Evolutionary conservation across 1,140 invertebrate genomes (phyloP), one percentile per base, ranked within the genome.

Genomic region (Lasioglossum baleicum): DNA sequence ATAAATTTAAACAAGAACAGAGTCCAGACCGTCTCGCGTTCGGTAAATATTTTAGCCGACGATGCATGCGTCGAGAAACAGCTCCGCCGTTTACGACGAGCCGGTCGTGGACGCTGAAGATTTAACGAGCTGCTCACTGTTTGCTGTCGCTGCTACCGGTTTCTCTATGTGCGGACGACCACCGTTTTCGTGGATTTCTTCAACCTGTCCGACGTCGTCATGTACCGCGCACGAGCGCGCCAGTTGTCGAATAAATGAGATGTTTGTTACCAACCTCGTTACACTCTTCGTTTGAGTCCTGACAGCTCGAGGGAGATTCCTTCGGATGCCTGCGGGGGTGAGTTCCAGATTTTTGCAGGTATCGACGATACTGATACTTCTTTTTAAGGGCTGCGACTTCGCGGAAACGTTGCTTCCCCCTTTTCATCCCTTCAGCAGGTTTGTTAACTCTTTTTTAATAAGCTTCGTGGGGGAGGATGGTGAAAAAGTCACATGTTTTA

Each of bases 171-270:
- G 65, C 35, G 67, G 67, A 72, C 51, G 60, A 3, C 64, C 10
- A 65, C 60, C 31, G 72, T 78, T 77, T 78, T 72, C n/a, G 8
- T 67, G 66, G 15, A 78, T n/a, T 66, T 63, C 65, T 10, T n/a
- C 44, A 7, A 17, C 20, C 40, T 42, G 65, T 22, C 65, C 22
- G 26, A 26, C n/a, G 40, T n/a, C 22, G 13, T 69, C n/a, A 44
- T n/a, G 44, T 72, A 42, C 17, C 22, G 31, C 6, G 63, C 20
- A 17, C 58, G 60, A 67, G 48, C 78, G 42, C 35, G 22, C 58
- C n/a, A 31, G 56, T 87, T 81, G 44, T 66, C 67, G 63, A 87
- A 86, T 87, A 87, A 87, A 87, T 26, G 53, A 76, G 56, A 87
- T 73, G 61, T 87, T 87, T 87, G 58, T 56, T 83, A 86, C 44